Evolutionary conservation across 2,888 invertebrate species (phyloP).

Genomic region (Ditula angustiorana): DNA sequence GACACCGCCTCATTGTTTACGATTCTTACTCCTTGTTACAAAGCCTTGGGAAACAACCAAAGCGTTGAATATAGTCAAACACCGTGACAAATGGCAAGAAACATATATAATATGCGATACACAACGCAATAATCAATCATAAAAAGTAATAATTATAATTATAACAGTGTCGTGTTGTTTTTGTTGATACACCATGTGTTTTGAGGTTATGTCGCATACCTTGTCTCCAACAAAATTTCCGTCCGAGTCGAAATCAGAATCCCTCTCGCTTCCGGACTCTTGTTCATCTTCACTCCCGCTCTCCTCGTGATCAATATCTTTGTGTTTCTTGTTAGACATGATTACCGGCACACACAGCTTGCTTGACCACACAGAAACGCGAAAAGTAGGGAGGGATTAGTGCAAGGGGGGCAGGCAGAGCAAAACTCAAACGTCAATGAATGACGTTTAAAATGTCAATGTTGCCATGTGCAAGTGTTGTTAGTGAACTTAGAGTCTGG

Average conservation of each 20-base stretch:
- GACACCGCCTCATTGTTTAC: constrained; percentile 35
- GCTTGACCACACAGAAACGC: constrained; percentile 16
- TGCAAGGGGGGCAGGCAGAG: no score
- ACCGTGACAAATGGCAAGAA: background rate
- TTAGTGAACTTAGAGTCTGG: no score
- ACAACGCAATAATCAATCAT: background rate
- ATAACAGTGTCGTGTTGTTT: constrained; percentile 26
- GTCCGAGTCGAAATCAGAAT: constrained; percentile 80
- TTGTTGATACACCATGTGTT: constrained; percentile 60
- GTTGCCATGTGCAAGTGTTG: constrained; percentile 26
- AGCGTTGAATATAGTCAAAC: background rate
- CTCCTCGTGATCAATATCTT: constrained; percentile 67
- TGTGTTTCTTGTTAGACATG: constrained; percentile 80
- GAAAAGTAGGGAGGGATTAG: no score
- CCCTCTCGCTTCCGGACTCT: constrained; percentile 69
- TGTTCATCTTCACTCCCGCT: constrained; percentile 80
- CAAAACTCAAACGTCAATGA: no score
- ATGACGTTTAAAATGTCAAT: background rate
- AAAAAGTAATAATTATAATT: background rate
- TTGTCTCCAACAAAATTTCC: constrained; percentile 85
- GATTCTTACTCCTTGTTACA: constrained; percentile 11
- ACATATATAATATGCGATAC: background rate
- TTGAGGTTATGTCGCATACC: constrained; percentile 75
- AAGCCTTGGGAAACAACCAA: constrained; percentile 8
- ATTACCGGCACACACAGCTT: constrained; percentile 43